Conservation (phyloP, 2,888 invertebrate genomes). For the Operophtera brumata region DNA sequence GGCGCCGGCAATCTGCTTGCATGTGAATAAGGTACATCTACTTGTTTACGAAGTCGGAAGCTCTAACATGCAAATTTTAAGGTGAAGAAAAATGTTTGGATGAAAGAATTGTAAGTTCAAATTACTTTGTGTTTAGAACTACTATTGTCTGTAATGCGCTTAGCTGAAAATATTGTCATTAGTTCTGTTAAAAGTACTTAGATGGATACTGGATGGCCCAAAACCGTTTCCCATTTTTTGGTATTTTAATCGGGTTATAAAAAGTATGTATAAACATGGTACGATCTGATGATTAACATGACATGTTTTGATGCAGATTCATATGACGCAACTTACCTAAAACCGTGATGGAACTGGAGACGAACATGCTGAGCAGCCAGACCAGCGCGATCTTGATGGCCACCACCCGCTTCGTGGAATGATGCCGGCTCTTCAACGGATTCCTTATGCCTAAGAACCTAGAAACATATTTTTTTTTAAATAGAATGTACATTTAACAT, state of each 20-base stretch:
- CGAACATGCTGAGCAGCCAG: constrained; percentile 94
- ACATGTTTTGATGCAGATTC: too few species aligned
- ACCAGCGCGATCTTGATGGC: constrained; percentile 94
- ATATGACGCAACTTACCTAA: constrained; percentile 82
- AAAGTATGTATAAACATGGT: too few species aligned
- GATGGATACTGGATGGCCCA: too few species aligned
- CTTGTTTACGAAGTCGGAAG: constrained; percentile 13
- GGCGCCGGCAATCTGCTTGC: too few species aligned
- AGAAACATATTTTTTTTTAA: constrained; percentile 17
- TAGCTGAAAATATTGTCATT: background rate
- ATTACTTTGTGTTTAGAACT: background rate
- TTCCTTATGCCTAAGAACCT: constrained; percentile 93
- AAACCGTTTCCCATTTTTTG: too few species aligned
- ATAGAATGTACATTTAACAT: background rate
- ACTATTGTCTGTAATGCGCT: background rate
- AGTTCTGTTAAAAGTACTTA: too few species aligned
- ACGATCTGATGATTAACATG: too few species aligned
- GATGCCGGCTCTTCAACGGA: constrained; percentile 92
- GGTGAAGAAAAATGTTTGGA: background rate
- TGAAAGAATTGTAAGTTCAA: background rate
- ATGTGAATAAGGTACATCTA: background rate
- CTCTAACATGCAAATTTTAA: constrained; percentile 11
- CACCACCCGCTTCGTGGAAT: constrained; percentile 90
- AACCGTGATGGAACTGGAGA: constrained; percentile 92
- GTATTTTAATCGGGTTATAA: too few species aligned